Base-by-base conservation (phyloP, 2,113 vertebrate species). In the Oostethus manadensis region DNA sequence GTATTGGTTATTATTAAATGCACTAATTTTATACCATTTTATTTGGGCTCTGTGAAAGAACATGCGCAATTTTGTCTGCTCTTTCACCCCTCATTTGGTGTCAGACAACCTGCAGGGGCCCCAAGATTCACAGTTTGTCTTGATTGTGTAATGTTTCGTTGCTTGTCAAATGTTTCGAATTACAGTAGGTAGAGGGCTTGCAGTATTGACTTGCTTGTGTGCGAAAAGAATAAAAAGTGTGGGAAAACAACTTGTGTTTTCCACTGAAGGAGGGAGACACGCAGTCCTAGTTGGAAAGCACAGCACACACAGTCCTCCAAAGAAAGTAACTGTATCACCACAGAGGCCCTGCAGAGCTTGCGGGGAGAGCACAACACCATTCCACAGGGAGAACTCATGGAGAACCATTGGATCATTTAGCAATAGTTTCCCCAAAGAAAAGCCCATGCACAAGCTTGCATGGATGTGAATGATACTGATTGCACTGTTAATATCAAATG, bases 251-350 rank as follows among this genome's bases (percentile, higher is more conserved):
- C 1, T 42, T 63, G 51, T 8, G 26, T 44, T 40, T 29, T 2
- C 18, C 20, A 22, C 33, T 50, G 21, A 21, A 64, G 43, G 46
- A 73, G 38, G 13, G 33, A 66, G 44, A 68, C 45, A 29, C 15
- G 22, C 17, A 50, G 55, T 65, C 20, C 54, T 81, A 53, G 77
- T 76, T 60, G 62, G 80, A 80, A 84, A 76, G 60, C n/a, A 55
- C 53, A 26, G 35, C 53, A 71, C 51, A 61, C 64, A 62, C 35
- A 65, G 70, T 16, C 43, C 68, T 81, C 65, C 78, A 55, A 13
- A 70, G 77, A 82, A 82, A 73, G 78, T 68, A 80, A 84, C 70
- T 8, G 4, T 74, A 83, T 74, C 73, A 76, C 68, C 60, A 61
- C 16, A 61, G 48, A 58, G 48, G 16, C 53, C 23, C 4, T 56